Evolutionary conservation across 2,113 vertebrate genomes (phyloP), one percentile per base, ranked within the genome.

Genomic region (Cyprinodon tularosa): DNA sequence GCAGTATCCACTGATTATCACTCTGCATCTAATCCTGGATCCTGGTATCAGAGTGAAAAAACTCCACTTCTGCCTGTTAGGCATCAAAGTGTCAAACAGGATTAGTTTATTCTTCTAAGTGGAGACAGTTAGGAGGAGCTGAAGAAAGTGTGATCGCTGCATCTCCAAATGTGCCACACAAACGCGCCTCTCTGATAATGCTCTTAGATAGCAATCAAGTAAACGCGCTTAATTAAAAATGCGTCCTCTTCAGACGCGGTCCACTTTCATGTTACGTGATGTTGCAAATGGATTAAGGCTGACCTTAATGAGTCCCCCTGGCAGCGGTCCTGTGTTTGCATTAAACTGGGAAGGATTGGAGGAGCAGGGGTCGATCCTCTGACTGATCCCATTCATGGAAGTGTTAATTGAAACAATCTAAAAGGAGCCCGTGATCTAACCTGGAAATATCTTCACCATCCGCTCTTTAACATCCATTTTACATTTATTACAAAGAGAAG

Each of bases 321-420:
- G 77, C 75, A 48, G 45, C 65, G 20, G 80, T 45, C 17, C 36
- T 1, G 2, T 63, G 72, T 86, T 85, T 78, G 72, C 69, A 77
- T 76, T 76, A 57, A 36, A 57, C 11, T 66, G 62, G 69, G 3
- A 50, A 71, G 61, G 77, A 62, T 72, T 53, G 40, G 37, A 38
- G 45, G 36, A 22, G 74, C 17, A 1, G 39, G 71, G 76, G 71
- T 47, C 0, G 4, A 39, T 53, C 12, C 72, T 45, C 77, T 74
- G 78, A 86, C 84, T 83, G 86, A 86, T 86, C 67, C 70, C 71
- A 50, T 65, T 62, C 64, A 45, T 3, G 20, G n/a, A 71, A 29
- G 71, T 78, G 78, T 76, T 89, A 90, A 89, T 88, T 86, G 84
- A 89, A 90, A 87, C 85, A 81, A 84, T 86, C 71, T 64, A 68